Percentiles rank a stretch among this genome's conserved stretches.
These are phyloP conservation scores for Microcebus tavaratra DNA, from an alignment of 2,113 vertebrate species.

Conservation along the genomic window DNA sequence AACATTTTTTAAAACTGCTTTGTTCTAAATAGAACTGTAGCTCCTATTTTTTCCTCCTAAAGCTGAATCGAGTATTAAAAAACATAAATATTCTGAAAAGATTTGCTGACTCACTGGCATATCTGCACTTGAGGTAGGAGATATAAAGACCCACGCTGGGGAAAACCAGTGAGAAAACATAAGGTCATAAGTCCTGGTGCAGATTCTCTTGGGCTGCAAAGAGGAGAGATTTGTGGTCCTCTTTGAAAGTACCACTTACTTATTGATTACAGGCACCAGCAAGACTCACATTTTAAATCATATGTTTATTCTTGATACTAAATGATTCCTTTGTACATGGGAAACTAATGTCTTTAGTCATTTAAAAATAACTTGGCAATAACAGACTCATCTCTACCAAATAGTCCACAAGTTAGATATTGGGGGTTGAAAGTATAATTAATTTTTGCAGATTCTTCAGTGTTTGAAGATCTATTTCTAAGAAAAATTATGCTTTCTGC, in stretches of 20 bases:
- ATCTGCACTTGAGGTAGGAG: slow-evolving; percentile 69
- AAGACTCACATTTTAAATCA: slow-evolving; percentile 34
- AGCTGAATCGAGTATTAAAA: slow-evolving; percentile 77
- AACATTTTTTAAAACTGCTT: slow-evolving; percentile 33
- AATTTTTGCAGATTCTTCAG: slow-evolving; percentile 9
- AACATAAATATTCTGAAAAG: slow-evolving; percentile 77
- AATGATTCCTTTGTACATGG: background rate
- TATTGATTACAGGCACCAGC: background rate
- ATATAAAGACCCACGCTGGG: slow-evolving; percentile 60
- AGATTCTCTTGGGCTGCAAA: slow-evolving; percentile 57
- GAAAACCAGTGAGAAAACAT: slow-evolving; percentile 65
- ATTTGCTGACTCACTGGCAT: slow-evolving; percentile 60
- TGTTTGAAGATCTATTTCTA: background rate
- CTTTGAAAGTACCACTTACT: slow-evolving; percentile 50
- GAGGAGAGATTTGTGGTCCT: slow-evolving; percentile 63
- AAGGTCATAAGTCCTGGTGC: slow-evolving; percentile 51
- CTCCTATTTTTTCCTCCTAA: background rate
- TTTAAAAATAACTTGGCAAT: background rate
- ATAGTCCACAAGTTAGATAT: background rate
- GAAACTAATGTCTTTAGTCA: background rate
- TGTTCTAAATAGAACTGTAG: slow-evolving; percentile 34
- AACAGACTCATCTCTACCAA: background rate
- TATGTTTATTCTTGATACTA: slow-evolving; percentile 18
- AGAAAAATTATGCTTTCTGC: slow-evolving; percentile 14
- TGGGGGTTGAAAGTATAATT: background rate